Evolutionary conservation across 2,113 vertebrate genomes (phyloP).

Genomic region (Sakesphorus luctuosus): DNA sequence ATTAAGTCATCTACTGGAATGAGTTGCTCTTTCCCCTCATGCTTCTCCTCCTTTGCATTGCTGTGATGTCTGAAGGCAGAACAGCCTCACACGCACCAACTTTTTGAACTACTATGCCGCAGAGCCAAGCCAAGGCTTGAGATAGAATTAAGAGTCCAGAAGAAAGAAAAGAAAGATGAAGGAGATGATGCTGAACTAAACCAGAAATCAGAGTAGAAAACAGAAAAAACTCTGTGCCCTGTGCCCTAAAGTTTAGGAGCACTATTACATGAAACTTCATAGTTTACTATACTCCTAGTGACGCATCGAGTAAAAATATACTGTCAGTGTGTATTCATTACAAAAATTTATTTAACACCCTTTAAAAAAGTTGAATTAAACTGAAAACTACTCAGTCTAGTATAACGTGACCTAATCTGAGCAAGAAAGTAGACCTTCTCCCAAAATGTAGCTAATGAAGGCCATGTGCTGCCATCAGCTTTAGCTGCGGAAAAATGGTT

Average conservation of each 20-base stretch:
- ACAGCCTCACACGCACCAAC: background rate
- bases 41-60: background rate
- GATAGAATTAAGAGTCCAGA: background rate
- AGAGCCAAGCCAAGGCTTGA: background rate
- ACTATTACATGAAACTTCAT: background rate
- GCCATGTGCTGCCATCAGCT: background rate
- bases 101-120: background rate
- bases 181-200: background rate
- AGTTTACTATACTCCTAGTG: background rate
- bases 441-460: background rate
- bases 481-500: background rate
- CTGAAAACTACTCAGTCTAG: background rate
- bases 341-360: background rate
- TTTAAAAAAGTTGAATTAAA: background rate
- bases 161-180: background rate
- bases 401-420: background rate
- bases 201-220: background rate
- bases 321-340: background rate
- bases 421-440: background rate
- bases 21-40: background rate
- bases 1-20: background rate
- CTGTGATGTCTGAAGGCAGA: background rate
- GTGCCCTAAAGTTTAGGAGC: background rate
- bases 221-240: background rate
- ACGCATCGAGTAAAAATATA: fast-evolving